These are phyloP conservation scores for Oreochromis aureus DNA, from an alignment of 2,113 vertebrate species.

Conservation along the genomic window DNA sequence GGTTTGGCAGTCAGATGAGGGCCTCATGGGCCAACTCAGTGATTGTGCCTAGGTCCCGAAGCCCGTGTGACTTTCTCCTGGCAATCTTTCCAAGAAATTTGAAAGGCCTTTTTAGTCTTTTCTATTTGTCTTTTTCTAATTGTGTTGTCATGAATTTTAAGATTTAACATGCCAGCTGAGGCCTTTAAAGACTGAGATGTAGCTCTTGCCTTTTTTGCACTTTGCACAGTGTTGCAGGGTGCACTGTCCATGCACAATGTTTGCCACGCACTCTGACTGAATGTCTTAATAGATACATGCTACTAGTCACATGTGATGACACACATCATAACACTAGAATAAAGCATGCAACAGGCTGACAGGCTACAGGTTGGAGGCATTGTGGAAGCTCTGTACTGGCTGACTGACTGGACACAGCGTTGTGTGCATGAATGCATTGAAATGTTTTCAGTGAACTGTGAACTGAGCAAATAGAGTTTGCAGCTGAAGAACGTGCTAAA, in stretches of 20 bases:
- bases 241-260: neutral
- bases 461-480: neutral
- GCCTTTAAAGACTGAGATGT: neutral
- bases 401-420: neutral
- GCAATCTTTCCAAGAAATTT: neutral
- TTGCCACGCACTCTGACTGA: neutral
- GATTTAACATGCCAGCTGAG: neutral
- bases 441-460: neutral
- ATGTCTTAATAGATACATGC: neutral
- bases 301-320: neutral
- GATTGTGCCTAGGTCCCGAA: neutral
- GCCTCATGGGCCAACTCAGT: neutral
- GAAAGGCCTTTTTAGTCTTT: neutral
- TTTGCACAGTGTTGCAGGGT: too few relatives aligned
- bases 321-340: neutral
- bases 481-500: neutral
- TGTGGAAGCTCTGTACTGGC: neutral
- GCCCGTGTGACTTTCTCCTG: neutral
- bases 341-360: neutral
- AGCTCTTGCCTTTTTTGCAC: too few relatives aligned
- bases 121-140: neutral
- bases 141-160: neutral
- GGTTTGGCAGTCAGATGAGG: neutral
- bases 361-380: neutral
- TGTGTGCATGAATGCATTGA: neutral